These are phyloP conservation scores for Eurypyga helias DNA, from an alignment of 2,113 vertebrate genomes.

Conservation along the genomic window DNA sequence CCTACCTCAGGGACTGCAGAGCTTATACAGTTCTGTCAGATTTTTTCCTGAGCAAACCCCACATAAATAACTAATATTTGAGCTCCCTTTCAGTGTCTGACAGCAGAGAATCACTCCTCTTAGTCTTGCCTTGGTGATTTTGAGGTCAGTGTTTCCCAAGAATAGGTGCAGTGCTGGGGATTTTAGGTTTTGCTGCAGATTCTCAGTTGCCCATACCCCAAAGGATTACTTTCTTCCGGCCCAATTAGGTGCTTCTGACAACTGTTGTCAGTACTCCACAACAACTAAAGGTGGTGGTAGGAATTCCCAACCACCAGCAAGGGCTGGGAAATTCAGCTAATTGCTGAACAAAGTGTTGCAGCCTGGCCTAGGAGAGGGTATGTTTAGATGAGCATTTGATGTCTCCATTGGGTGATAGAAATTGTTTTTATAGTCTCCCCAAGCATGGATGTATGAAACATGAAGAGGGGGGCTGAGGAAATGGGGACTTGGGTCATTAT, in stretches of 20 bases:
- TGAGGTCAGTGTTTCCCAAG: background rate
- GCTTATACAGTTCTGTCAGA: background rate
- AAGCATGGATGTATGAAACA: rapidly evolving
- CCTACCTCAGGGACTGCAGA: background rate
- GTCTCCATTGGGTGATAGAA: background rate
- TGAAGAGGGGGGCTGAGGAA: background rate
- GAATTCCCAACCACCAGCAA: background rate
- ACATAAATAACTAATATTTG: background rate
- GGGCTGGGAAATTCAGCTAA: too few relatives aligned
- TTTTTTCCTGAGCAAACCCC: background rate
- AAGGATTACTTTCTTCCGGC: background rate
- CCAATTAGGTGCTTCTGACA: background rate
- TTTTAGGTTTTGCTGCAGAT: background rate
- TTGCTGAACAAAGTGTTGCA: too few relatives aligned
- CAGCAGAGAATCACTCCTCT: background rate
- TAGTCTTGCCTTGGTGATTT: background rate
- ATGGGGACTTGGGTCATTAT: rapidly evolving
- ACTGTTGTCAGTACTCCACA: background rate
- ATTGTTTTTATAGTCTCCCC: background rate
- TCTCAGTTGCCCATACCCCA: background rate
- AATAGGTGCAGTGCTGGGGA: background rate
- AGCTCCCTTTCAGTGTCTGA: background rate
- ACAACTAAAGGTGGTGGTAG: background rate
- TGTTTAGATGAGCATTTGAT: background rate
- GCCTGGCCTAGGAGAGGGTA: background rate